Evolutionary conservation across 2,888 invertebrate species (phyloP), one percentile per base, ranked within the genome.

Genomic region (Falcaria lacertinaria): DNA sequence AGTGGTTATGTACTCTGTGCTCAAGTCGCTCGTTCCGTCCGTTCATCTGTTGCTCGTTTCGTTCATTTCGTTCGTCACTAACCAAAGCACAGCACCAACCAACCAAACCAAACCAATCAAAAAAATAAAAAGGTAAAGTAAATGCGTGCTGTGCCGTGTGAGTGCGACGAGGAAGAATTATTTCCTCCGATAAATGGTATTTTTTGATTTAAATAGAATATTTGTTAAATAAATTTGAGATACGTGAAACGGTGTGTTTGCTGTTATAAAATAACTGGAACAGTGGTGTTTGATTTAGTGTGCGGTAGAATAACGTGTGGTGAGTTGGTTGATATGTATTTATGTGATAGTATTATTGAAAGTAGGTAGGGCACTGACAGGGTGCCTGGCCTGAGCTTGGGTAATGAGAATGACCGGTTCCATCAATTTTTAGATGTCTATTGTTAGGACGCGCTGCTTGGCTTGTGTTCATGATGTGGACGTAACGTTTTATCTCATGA

Each of bases 391-490:
- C 53, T 70, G 60, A 64, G 78, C 78, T 80, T 75, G 74, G 74
- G 67, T 79, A 80, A 76, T n/a, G n/a, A n/a, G n/a, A n/a, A n/a
- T 80, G 78, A 80, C 84, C 80, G 82, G 83, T 80, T 74, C 63
- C 52, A 59, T 57, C 52, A 66, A 65, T 74, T 67, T 75, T 72
- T 54, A 64, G 57, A 59, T 58, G 53, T 67, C 54, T 73, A 64
- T 69, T 74, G 61, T 66, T 63, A 63, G 52, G 54, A 56, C 58
- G 55, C 54, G 36, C 44, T 45, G 38, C 36, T 50, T 48, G 43
- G 49, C 53, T 28, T 28, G 11, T 11, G 2, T 28, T 28, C 28
- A 45, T 42, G 45, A 25, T 49, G 49, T 44, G 37, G 55, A 34
- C 33, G 22, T 38, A 32, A 39, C 39, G 56, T 57, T 59, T 62